Evolutionary conservation across 1,140 invertebrate genomes (phyloP).

Genomic region (Brachionus sp.): DNA sequence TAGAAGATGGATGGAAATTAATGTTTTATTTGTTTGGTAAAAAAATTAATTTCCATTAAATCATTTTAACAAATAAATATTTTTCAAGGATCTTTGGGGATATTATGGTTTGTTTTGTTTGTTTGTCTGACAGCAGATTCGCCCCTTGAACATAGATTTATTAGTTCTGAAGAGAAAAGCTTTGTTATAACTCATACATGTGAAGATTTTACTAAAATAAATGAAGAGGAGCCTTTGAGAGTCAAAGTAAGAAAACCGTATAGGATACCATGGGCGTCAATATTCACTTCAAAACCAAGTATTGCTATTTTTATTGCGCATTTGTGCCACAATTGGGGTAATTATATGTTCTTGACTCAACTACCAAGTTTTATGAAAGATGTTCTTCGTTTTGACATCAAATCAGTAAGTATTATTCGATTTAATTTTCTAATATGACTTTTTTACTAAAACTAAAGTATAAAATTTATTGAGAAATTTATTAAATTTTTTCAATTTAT

Average conservation of each 20-base stretch:
- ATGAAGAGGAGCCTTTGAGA: background rate
- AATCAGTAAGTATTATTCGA: slow-evolving; percentile 49
- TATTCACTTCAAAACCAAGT: slow-evolving; percentile 42
- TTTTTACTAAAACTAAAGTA: no score
- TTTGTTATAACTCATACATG: slow-evolving; percentile 49
- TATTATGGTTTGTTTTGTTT: slow-evolving; percentile 57
- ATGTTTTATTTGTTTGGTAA: slow-evolving; percentile 45
- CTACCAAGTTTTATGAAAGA: slow-evolving; percentile 59
- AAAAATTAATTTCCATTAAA: background rate
- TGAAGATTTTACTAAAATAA: background rate
- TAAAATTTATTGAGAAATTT: background rate
- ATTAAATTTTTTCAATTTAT: background rate
- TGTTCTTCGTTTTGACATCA: slow-evolving; percentile 57
- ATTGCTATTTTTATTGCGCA: slow-evolving; percentile 29
- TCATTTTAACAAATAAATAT: background rate
- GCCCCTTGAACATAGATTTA: slow-evolving; percentile 52
- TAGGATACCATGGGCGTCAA: slow-evolving; percentile 4
- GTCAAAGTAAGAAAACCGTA: background rate
- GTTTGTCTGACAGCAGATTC: slow-evolving; percentile 52
- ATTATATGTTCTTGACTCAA: slow-evolving; percentile 55
- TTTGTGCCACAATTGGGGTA: slow-evolving; percentile 52
- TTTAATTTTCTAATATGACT: no score
- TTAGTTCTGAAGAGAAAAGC: slow-evolving; percentile 51
- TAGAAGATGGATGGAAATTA: slow-evolving; percentile 27
- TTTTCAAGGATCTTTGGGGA: slow-evolving; percentile 48